Evolutionary conservation across 2,888 invertebrate genomes (phyloP), one percentile per base, ranked within the genome.

Genomic region (Macrophya alboannulata): DNA sequence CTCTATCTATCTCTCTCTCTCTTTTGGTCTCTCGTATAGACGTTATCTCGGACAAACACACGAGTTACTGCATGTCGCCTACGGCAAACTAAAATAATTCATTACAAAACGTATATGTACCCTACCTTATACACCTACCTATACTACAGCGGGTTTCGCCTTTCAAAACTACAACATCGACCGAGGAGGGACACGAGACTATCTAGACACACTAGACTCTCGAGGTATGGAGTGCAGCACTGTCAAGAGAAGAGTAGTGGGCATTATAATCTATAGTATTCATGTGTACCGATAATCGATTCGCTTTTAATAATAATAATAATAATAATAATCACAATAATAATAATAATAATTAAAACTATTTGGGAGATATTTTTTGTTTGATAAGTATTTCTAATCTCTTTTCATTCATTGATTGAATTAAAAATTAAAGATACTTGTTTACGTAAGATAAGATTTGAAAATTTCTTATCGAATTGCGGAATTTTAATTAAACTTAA

Each of bases 41-140:
- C 81, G 62, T 81, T 81, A 81, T 81, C 81, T 81, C 81, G 43
- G n/a, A 81, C 81, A 81, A 81, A 81, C 81, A 81, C 62, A 81
- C 62, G 37, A 45, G 83, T 77, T 74, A 45, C 51, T 77, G 77
- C 77, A 77, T 55, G 77, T 77, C 55, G 77, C 77, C 55, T 51
- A 77, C 55, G 77, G 77, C 77, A 37, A 77, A 77, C 77, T 77
- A 77, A 77, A 77, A 77, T 77, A 77, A 77, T 77, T 77, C 77
- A 77, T 77, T 81, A 40, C 72, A 74, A 45, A 74, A 74, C 43
- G 37, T 84, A 45, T 71, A 45, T 71, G 45, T 84, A 48, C 45
- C 4, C 68, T 65, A 82, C 12, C 59, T 82, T 68, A 15, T 84
- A 71, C 31, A 82, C 6, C 59, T 65, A 9, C 43, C 21, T 45